Conservation (phyloP, 1,140 invertebrate genomes). For the Asbolus verrucosus region DNA sequence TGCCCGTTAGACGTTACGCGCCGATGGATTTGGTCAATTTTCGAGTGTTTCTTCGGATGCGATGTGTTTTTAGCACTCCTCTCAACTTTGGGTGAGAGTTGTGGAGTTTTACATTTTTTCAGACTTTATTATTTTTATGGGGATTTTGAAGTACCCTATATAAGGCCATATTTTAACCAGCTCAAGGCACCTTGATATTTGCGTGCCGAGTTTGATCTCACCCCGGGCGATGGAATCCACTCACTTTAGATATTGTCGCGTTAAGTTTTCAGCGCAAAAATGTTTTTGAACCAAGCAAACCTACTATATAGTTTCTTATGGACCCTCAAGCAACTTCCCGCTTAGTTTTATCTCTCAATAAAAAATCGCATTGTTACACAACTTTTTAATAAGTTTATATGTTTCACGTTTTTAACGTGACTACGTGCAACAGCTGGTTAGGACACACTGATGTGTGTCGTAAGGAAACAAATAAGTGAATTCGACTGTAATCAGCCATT, state of each 20-base stretch:
- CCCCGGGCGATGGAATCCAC: conserved; percentile 47
- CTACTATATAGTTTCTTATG: conserved; percentile 52
- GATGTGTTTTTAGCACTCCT: not conserved
- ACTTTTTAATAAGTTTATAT: conserved; percentile 43
- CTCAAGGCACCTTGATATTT: conserved; percentile 55
- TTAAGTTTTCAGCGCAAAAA: conserved; percentile 57
- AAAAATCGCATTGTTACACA: conserved; percentile 35
- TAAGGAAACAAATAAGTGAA: too few relatives aligned
- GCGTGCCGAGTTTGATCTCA: conserved; percentile 55
- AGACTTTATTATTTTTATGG: conserved; percentile 59
- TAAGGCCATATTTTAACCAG: conserved; percentile 58
- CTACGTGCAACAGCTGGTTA: conserved; percentile 34
- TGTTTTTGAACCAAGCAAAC: conserved; percentile 54
- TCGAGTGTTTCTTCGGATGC: conserved; percentile 31
- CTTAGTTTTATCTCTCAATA: conserved; percentile 42
- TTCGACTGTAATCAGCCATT: conserved; percentile 48
- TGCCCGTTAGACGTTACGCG: conserved; percentile 32
- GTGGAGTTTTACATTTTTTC: conserved; percentile 47
- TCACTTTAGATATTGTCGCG: conserved; percentile 54
- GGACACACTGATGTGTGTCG: too few relatives aligned
- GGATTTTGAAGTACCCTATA: conserved; percentile 52
- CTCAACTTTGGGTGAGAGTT: conserved; percentile 6
- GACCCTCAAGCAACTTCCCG: conserved; percentile 42
- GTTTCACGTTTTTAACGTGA: conserved; percentile 15
- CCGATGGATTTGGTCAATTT: conserved; percentile 38